Base-by-base conservation (phyloP, 2,888 invertebrate genomes). In the Leistus spinibarbis region DNA sequence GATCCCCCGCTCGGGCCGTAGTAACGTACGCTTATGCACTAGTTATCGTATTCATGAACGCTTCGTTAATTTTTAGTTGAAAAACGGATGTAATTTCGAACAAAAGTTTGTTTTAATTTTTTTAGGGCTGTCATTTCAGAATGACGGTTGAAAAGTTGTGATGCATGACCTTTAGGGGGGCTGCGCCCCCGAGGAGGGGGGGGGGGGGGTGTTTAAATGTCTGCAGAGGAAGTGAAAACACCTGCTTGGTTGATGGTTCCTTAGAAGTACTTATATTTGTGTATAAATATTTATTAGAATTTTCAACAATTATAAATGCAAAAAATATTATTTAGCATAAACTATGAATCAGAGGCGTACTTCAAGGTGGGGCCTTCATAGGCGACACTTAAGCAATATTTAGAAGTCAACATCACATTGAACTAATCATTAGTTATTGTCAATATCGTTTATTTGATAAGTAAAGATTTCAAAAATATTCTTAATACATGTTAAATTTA, bases 271-370 rank as follows among this genome's bases (percentile, higher is more conserved):
- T n/a, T 40, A 40, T 40, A 40, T 40, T 10, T 10, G 10, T 40
- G 40, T 40, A 13, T 40, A 40, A 7, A 40, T 40, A 40, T 40
- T 40, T 40, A 40, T 40, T 10, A 3, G 40, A 3, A 40, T 40
- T 40, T 40, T 40, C 13, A 19, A 20, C 17, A 60, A 60, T 60
- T 60, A 20, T 2, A 19, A 60, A 60, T 60, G 60, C 22, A 16
- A 60, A 54, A 54, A 13, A 5, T 5, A 60, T 60, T 60, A 60
- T 19, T 19, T 60, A 10, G 60, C 10, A 19, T 20, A 19, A 16
- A 16, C 20, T 60, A 60, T 60, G 60, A 60, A 19, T 60, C 60
- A 60, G 19, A 60, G 60, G 19, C 60, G 60, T 60, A 22, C 60
- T 19, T 10, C 60, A 10, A 22, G 60, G 60, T 60, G 60, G 60